Base-by-base conservation (phyloP, 1,140 invertebrate species). In the Meteorus sp. region DNA sequence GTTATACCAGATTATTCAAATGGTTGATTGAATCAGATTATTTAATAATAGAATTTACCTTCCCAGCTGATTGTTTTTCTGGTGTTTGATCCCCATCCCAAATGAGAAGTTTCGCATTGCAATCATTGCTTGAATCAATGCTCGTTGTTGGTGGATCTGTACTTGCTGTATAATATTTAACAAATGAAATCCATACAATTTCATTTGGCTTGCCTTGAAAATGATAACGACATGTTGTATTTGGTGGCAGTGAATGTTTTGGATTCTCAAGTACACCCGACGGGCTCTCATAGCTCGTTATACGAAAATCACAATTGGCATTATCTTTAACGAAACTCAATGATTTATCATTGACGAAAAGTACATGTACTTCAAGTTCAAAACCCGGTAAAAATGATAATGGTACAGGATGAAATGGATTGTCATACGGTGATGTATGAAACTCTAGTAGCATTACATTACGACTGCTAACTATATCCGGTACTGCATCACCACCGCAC, bases 101-200 rank as follows among this genome's bases (percentile, higher is more conserved):
- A 39, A 91, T 87, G 35, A 88, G 82, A 3, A 91, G 80, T 56
- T 88, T 85, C 2, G 88, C 87, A 31, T 88, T 88, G 68, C 89
- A 90, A 54, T 89, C 88, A 45, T 85, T 82, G 7, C 80, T 78
- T 25, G 83, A 80, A 61, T 89, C 87, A 61, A 86, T 86, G 8
- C 83, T 85, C 0, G 84, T 82, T 0, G 84, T 79, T 3, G 81
- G 77, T 3, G 81, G 78, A 63, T 89, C 88, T 0, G 83, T 82
- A 19, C 81, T 84, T 3, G 86, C 85, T 1, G 88, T 86, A 73
- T 91, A 87, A 67, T 91, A 92, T 73, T 91, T 91, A 68, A 91
- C 85, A 66, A 93, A 92, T 1, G 89, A 89, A 56, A 92, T 83
- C 91, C 90, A 93, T 13, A 93, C 88, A 44, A 89, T 87, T 75